Percentiles rank a stretch among this genome's conserved stretches.
Conservation (phyloP, 2,797 vertebrate genomes). For the Sylvia borin region DNA sequence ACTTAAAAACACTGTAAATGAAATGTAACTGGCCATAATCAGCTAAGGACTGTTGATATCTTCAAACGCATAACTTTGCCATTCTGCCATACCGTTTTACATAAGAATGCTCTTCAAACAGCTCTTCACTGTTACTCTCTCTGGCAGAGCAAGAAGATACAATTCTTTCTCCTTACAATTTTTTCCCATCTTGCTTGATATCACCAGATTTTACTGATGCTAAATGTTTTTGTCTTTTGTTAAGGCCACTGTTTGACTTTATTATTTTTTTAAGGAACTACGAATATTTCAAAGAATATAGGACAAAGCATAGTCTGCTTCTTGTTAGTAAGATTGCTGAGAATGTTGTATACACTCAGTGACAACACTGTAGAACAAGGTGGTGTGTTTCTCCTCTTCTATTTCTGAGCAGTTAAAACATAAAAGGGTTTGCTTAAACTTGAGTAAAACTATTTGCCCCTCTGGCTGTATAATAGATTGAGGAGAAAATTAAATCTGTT, state of each 20-base stretch:
- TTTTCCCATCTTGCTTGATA: constrained; percentile 13
- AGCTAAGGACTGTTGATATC: background rate
- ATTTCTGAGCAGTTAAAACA: background rate
- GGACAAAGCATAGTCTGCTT: background rate
- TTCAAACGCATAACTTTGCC: constrained; percentile 15
- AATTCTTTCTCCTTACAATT: constrained; percentile 8
- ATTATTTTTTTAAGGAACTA: background rate
- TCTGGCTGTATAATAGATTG: background rate
- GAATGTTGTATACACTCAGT: background rate
- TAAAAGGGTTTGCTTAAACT: background rate
- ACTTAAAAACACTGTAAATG: background rate
- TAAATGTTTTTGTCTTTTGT: background rate
- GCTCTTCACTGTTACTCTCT: constrained; percentile 27
- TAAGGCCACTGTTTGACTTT: background rate
- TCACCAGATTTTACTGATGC: background rate
- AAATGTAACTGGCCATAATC: background rate
- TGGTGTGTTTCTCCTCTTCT: background rate
- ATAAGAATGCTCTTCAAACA: constrained; percentile 21
- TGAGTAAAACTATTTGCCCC: background rate
- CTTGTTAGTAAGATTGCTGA: background rate
- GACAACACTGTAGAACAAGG: background rate
- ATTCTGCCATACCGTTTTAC: background rate
- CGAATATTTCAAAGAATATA: background rate
- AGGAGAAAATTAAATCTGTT: background rate
- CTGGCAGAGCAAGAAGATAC: constrained; percentile 6